Evolutionary conservation across 2,113 vertebrate genomes (phyloP), one percentile per base, ranked within the genome.

Genomic region (Stegastes partitus): DNA sequence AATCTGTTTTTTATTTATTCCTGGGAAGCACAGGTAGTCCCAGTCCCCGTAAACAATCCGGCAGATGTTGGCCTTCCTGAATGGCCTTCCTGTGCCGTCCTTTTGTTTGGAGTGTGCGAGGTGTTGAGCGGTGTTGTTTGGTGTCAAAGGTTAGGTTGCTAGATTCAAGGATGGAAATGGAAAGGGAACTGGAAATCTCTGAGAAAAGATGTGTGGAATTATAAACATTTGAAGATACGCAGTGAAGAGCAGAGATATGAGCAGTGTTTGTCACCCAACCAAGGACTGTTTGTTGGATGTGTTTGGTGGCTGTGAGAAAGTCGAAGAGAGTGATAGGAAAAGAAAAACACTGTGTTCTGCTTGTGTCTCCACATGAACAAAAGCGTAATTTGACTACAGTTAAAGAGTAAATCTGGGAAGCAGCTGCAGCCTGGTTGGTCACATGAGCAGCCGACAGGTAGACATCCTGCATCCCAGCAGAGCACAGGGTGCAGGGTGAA

Each of bases 221-320:
- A 12, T 56, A 63, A 70, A 78, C 49, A 68, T 23, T 44, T n/a
- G 21, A 21, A 87, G 65, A 69, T 62, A 44, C 7, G n/a, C 26
- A 42, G 42, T 1, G 65, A 64, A 45, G 5, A 21, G 25, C 28
- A 25, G 39, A 26, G 65, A 69, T 69, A 50, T 2, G 0, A 16
- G 44, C 5, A 45, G 70, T 67, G 76, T 76, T 83, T 80, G 55
- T 51, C 44, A 26, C 37, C 74, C 51, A n/a, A 64, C n/a, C 87
- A 84, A 90, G 85, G 87, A 84, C 75, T 77, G 83, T 85, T 57
- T 68, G 54, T 44, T 28, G 15, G 68, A 44, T 3, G 19, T 44
- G 10, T 65, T 55, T 25, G 31, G 57, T n/a, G 55, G 66, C 26
- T 55, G 57, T 71, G 82, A 73, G 82, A 80, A 75, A 47, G 23